Base-by-base conservation (phyloP, 2,888 invertebrate genomes). In the Girardia tigrina region DNA sequence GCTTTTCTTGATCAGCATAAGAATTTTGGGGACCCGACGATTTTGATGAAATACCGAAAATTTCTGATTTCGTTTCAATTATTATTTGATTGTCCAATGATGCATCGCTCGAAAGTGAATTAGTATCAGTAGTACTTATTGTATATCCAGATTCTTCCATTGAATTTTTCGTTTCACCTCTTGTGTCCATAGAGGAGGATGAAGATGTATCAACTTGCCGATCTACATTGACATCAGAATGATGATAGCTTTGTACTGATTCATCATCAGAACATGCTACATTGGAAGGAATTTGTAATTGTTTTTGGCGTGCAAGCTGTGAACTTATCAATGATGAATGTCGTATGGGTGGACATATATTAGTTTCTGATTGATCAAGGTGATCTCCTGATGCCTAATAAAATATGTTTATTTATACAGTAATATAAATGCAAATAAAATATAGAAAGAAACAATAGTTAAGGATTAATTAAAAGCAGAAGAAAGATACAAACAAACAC, bases 1-100 rank as follows among this genome's bases (percentile, higher is more conserved):
- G 56, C 74, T 74, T 74, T 69, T 74, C 74, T 69, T 56, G 56
- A 12, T 56, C 56, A 56, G 56, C 56, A 56, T 56, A 56, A 56
- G 20, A 56, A 56, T 56, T 8, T 56, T 56, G 56, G 23, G n/a
- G n/a, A 56, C 6, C n/a, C 4, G 56, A 56, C n/a, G 56, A 56
- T 56, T 56, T 56, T 56, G 56, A 56, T 56, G 56, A 20, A 16
- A 56, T n/a, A 8, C 56, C 56, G 23, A 23, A 56, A 4, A 56
- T 20, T 2, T 56, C 56, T 20, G 56, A 56, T 56, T 56, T 56
- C n/a, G 56, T 56, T 20, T 56, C 56, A 56, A n/a, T 16, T 56
- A 56, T 2, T 12, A 56, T 6, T 56, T 56, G 56, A 56, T 56
- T 56, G 23, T 56, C 56, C 56, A 56, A 56, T 12, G 56, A 56